Evolutionary conservation across 1,140 invertebrate genomes (phyloP).

Genomic region (Lanistes nyassanus): DNA sequence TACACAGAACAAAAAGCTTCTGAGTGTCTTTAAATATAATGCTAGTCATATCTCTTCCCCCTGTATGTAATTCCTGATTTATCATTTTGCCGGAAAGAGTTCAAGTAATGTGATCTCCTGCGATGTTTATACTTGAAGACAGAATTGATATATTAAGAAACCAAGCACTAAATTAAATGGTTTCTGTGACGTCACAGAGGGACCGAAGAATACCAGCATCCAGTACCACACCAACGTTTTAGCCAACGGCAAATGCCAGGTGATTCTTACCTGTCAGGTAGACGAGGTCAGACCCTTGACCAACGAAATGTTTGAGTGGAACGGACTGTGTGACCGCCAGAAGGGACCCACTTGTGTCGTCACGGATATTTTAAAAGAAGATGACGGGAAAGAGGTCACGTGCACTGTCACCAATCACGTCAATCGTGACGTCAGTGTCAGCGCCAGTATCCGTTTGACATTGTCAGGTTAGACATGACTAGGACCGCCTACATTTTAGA

Average conservation of each 20-base stretch:
- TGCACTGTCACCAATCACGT: not conserved
- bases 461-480: no score
- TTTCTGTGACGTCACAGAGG: no score
- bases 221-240: not conserved
- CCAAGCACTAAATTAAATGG: no score
- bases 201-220: not conserved
- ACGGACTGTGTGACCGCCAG: not conserved
- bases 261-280: not conserved
- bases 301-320: not conserved
- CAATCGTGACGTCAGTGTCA: not conserved
- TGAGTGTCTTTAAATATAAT: no score
- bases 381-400: constrained; percentile 3
- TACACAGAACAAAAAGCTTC: no score
- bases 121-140: no score
- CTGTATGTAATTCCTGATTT: no score
- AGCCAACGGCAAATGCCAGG: not conserved
- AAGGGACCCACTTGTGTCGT: not conserved
- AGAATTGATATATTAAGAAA: no score
- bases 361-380: not conserved
- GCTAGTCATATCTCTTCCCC: no score
- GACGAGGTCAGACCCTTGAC: not conserved
- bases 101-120: no score
- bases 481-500: no score
- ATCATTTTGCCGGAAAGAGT: no score
- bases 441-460: not conserved